These are phyloP conservation scores for Notechis scutatus DNA, from an alignment of 2,113 vertebrate genomes.

Conservation along the genomic window DNA sequence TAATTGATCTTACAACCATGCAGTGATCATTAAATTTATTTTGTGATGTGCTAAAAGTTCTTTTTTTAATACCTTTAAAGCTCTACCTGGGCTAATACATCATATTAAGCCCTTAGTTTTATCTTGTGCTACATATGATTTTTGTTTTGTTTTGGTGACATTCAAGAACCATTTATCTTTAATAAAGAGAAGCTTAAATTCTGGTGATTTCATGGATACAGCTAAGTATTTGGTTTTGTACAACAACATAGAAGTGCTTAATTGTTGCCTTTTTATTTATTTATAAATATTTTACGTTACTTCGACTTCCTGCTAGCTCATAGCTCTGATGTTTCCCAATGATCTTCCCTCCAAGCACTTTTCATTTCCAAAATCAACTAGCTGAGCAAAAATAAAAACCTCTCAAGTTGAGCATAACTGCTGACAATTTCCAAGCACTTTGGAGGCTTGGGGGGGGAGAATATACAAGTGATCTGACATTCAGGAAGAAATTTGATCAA, in stretches of 20 bases:
- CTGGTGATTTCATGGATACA: neutral
- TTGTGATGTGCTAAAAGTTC: neutral
- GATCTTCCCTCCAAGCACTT: neutral
- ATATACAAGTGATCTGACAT: neutral
- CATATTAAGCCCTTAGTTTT: neutral
- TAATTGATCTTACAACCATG: neutral
- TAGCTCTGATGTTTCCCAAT: neutral
- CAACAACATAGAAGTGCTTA: neutral
- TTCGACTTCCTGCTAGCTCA: neutral
- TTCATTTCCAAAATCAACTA: neutral
- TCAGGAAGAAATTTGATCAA: neutral
- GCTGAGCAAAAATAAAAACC: neutral
- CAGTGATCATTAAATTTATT: neutral
- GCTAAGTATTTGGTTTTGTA: neutral
- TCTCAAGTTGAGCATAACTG: neutral
- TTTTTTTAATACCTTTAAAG: neutral
- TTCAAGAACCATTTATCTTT: neutral
- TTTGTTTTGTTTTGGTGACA: neutral
- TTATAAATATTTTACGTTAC: neutral
- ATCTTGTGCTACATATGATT: neutral
- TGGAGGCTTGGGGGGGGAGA: too few species aligned
- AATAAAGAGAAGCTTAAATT: neutral
- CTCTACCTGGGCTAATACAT: neutral
- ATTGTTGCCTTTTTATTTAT: neutral
- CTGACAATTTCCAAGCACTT: neutral